These are phyloP conservation scores for Trachelus tabidus DNA, from an alignment of 2,888 invertebrate genomes.

Conservation along the genomic window DNA sequence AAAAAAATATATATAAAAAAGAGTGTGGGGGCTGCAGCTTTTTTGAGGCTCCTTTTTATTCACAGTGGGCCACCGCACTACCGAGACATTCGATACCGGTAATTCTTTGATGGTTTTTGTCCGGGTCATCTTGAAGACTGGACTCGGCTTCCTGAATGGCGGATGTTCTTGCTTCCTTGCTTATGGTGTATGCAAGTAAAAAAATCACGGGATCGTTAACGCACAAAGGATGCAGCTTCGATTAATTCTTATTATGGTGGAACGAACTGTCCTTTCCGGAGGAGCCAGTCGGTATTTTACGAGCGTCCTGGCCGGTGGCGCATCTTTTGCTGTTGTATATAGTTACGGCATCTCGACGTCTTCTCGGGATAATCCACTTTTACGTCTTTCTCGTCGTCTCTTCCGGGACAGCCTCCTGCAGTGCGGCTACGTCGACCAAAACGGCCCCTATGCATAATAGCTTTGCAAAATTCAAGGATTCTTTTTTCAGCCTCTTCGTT, in stretches of 20 bases:
- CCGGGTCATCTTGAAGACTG: conserved; percentile 17
- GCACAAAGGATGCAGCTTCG: too few species aligned
- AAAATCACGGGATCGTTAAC: background rate
- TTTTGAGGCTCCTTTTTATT: conserved; percentile 11
- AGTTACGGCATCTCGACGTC: background rate
- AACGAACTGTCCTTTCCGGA: background rate
- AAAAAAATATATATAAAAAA: conserved; percentile 12
- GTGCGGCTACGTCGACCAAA: conserved; percentile 2
- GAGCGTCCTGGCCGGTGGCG: background rate
- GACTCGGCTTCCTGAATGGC: conserved; percentile 19
- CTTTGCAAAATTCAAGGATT: conserved; percentile 18
- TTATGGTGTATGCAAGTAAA: background rate
- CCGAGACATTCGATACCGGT: conserved; percentile 27
- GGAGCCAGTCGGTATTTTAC: conserved; percentile 6
- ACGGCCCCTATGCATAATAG: conserved; percentile 19
- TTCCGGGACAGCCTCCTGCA: conserved; percentile 15
- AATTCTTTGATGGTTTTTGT: conserved; percentile 21
- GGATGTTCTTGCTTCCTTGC: conserved; percentile 14
- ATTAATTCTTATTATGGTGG: background rate
- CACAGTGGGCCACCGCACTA: background rate
- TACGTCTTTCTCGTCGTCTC: conserved; percentile 2
- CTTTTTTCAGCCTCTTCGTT: background rate
- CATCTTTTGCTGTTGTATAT: background rate
- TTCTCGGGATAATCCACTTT: conserved; percentile 17
- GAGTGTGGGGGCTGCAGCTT: conserved; percentile 4